Evolutionary conservation across 2,797 vertebrate genomes (phyloP), one percentile per base, ranked within the genome.

Genomic region (Discoglossus pictus): DNA sequence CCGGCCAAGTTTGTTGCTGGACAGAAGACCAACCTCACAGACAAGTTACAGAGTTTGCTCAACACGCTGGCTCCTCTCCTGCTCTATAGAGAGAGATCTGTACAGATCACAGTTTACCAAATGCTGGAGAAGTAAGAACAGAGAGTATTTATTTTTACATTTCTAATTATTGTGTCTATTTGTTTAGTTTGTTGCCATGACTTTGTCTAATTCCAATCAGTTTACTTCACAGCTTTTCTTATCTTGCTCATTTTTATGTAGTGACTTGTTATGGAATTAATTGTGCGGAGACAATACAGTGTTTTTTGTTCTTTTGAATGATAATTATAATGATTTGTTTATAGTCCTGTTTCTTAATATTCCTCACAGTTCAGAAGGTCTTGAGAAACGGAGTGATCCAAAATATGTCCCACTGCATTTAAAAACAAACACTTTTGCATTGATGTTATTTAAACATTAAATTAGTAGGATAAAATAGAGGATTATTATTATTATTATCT

Each of bases 21-120:
- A 79, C 96, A 96, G 80, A 93, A 87, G 72, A 94, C 93, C n/a
- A 93, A 92, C 84, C 87, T 99, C 56, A 92, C 96, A 2, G 91
- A 92, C 47, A 71, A 87, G 21, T 84, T 97, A 6, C 97, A 99
- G 83, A 96, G 94, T 1, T 85, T 97, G 7, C 85, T 99, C 58
- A 98, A 98, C 75, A 97, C 92, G 0, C 79, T 99, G 43, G 87
- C 87, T 36, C 96, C 97, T 0, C 73, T 98, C 76, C 80, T 99
- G 69, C 90, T 98, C 68, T 95, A 93, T 76, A 88, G 86, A 78
- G 91, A 93, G 71, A 89, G 94, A 52, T 91, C 96, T 8, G 89
- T 98, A 64, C 97, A 99, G 78, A 84, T 97, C 58, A 82, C 92
- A 0, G 84, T 89, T 63, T 98, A 92, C 80, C 89, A 90, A 65